Evolutionary conservation across 1,140 invertebrate genomes (phyloP), one percentile per base, ranked within the genome.

Genomic region (Wasmannia auropunctata): DNA sequence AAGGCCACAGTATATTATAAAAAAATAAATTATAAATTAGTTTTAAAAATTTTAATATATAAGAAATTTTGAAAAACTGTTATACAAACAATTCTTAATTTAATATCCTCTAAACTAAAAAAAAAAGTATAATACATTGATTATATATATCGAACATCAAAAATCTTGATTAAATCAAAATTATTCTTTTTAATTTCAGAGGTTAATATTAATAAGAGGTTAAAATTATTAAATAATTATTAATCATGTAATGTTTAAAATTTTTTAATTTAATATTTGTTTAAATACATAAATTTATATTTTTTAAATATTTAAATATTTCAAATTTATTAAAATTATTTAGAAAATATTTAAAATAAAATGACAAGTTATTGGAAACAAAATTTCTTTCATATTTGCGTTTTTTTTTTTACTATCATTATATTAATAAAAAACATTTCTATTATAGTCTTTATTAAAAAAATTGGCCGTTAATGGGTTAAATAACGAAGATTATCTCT

Each of bases 391-490:
- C 6, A 40, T 5, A 37, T 25, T 76, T 28, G 8, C n/a, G 14
- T 62, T 76, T 5, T 0, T 34, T 19, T 40, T 43, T 43, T 43
- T 34, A 43, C 22, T 58, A 67, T 3, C 2, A 67, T 80, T 69
- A 19, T 51, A 54, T 43, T 62, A 76, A 40, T 76, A 1, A 76
- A 4, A 76, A 37, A 54, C n/a, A 28, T 58, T 25, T 58, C 28
- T 37, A 34, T 37, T 19, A 40, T 43, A 28, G n/a, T 76, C 16
- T 19, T 25, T 2, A 43, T 58, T n/a, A n/a, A 4, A 43, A 75
- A 62, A 62, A 77, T 22, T 25, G 31, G 37, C 74, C 56, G 19
- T 77, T 77, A 62, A 43, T 77, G 74, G 58, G 74, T 62, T 77
- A 77, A 76, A 62, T 77, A 60, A 62, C 37, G 54, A 62, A 77